Base-by-base conservation (phyloP, 1,140 invertebrate species). In the Bombus breviceps region DNA sequence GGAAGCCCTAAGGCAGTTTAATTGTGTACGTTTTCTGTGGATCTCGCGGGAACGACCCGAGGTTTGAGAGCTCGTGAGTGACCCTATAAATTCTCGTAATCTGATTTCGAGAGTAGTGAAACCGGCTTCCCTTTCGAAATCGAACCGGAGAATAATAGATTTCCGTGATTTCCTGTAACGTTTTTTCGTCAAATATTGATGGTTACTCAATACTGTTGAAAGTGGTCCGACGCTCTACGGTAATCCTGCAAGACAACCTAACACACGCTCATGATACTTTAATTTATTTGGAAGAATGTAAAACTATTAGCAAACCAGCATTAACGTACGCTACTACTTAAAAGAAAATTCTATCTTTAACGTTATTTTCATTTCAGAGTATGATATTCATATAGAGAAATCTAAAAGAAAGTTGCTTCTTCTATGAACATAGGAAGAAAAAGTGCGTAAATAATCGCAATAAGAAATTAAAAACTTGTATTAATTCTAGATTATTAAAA, bases 41-140 rank as follows among this genome's bases (percentile, higher is more conserved):
- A 76, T 81, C 71, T 81, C 83, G 32, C 69, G 78, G 83, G 77
- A 85, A 66, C 47, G 78, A 57, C 69, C 47, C 41, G 39, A 62
- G 53, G 47, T 80, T 64, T 53, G 59, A 32, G 77, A 71, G 43
- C 22, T 82, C 72, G 34, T 89, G 89, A 92, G 92, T 92, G 91
- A 87, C 92, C 89, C 92, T 90, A 92, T 92, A 92, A 92, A 92
- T 92, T 92, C 88, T 87, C 82, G 82, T 92, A 92, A 92, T 92
- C 92, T 92, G 91, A 92, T 92, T 92, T 92, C 87, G 59, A 85
- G 89, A 92, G 87, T 76, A 87, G 87, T 86, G 87, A 91, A 73
- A 71, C 81, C 47, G 69, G 80, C 71, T 83, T 85, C 86, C 87
- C 83, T 82, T 85, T 80, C 76, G 84, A 87, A 89, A 90, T 90